phyloP scores from a whole-genome alignment of 2,888 invertebrate species.

The Autographa pulchrina region DNA sequence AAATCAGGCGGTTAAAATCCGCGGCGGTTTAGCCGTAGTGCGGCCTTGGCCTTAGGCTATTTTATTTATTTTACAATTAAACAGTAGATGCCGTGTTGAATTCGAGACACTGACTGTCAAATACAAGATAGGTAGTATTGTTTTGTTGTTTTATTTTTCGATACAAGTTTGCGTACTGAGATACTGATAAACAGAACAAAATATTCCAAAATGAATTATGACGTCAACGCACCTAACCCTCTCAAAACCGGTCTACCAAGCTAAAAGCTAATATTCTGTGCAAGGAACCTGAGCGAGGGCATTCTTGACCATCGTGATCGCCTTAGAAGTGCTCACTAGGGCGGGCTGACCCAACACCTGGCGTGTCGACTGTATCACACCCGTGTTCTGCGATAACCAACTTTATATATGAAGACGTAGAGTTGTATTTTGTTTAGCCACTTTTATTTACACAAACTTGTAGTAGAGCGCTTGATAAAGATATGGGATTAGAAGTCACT shows the following conservation, averaged over 20 bases:
- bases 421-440: slow-evolving; percentile 13
- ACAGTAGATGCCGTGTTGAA: too few species aligned
- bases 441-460: not conserved
- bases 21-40: too few species aligned
- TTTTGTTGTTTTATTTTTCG: too few species aligned
- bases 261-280: slow-evolving; percentile 60
- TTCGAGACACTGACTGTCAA: too few species aligned
- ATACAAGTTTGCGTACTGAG: too few species aligned
- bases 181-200: too few species aligned
- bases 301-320: slow-evolving; percentile 82
- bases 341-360: slow-evolving; percentile 80
- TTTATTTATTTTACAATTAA: too few species aligned
- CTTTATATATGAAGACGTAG: slow-evolving; percentile 31
- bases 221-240: not conserved
- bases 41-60: too few species aligned
- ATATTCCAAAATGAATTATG: too few species aligned
- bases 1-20: too few species aligned
- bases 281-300: slow-evolving; percentile 66
- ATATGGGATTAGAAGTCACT: not conserved
- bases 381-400: slow-evolving; percentile 78
- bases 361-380: slow-evolving; percentile 86
- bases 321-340: slow-evolving; percentile 82
- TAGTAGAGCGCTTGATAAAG: not conserved
- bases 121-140: too few species aligned
- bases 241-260: slow-evolving; percentile 49